Base-by-base conservation (phyloP, 2,797 vertebrate genomes). In the Pogonophryne albipinna region DNA sequence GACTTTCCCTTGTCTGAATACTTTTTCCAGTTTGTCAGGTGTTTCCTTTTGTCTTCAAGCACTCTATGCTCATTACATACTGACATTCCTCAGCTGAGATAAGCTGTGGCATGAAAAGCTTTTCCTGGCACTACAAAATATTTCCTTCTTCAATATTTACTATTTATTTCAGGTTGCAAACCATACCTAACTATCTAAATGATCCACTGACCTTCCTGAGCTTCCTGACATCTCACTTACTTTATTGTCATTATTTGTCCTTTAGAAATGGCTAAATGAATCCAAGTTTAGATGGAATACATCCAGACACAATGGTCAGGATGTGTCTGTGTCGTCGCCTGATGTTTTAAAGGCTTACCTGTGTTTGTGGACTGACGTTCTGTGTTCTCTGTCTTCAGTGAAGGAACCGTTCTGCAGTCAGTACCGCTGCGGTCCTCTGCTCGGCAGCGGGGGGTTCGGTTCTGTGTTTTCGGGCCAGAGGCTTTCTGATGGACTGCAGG, bases 381-480 rank as follows among this genome's bases (percentile, higher is more conserved):
- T 17, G 4, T 68, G n/a, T 59, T 13, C 14, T 74, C 17, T 46
- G 23, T 19, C 15, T 27, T 2, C 79, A 95, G 95, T 74, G 61
- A 95, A 95, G 68, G 94, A 96, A 63, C 81, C 89, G 0, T 96
- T 96, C 83, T 91, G 91, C 74, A 91, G 87, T 0, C 92, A 87
- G 78, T 97, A 96, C 59, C 87, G 85, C 51, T 87, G 92, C 15
- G 96, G 95, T 6, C 15, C 91, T 16, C 90, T 96, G 61, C 85
- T 97, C 38, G 96, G 96, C 56, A 95, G 96, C 19, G 96, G 96
- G 0, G 96, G 96, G 0, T 97, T 97, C 56, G 96, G 96, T 2
- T 96, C 95, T 0, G 96, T 97, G 70, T 96, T 95, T 64, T 88
- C 94, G 12, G 96, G 95, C 38, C 94, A 95, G 38, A 91, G 96